Percentiles rank a stretch among this genome's conserved stretches.
These are phyloP conservation scores for Harpalus rubripes DNA, from an alignment of 2,888 invertebrate genomes.

Conservation along the genomic window DNA sequence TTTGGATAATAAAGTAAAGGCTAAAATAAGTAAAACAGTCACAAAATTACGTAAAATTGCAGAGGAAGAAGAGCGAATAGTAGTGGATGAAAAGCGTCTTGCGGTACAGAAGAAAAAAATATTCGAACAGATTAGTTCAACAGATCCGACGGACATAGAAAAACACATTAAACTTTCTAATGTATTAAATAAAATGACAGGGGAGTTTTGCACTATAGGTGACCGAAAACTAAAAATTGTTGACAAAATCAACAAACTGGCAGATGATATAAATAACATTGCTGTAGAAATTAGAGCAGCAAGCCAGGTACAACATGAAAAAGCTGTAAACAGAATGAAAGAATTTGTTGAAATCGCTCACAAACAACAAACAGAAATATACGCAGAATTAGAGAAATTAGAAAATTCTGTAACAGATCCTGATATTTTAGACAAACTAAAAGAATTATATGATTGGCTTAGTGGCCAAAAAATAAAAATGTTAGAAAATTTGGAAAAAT, in stretches of 20 bases:
- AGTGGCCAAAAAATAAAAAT: constrained; percentile 58
- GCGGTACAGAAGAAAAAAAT: constrained; percentile 73
- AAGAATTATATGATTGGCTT: constrained; percentile 59
- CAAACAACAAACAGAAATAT: constrained; percentile 66
- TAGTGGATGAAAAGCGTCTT: constrained; percentile 72
- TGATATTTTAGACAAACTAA: constrained; percentile 50
- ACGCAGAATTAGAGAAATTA: constrained; percentile 54
- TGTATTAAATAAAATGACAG: constrained; percentile 71
- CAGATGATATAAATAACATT: constrained; percentile 71
- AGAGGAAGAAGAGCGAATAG: constrained; percentile 71
- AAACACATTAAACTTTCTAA: constrained; percentile 69
- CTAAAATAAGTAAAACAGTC: constrained; percentile 72
- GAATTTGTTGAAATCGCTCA: constrained; percentile 58
- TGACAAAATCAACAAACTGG: constrained; percentile 71
- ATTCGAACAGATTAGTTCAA: constrained; percentile 70
- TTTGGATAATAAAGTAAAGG: constrained; percentile 70
- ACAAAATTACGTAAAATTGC: constrained; percentile 71
- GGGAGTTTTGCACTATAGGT: constrained; percentile 71
- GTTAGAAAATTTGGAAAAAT: constrained; percentile 59
- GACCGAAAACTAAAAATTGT: constrained; percentile 72
- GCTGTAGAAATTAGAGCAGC: constrained; percentile 70
- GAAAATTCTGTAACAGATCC: constrained; percentile 46
- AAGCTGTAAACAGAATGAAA: constrained; percentile 68
- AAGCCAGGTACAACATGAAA: constrained; percentile 63
- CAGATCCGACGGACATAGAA: constrained; percentile 56